Evolutionary conservation across 2,113 vertebrate genomes (phyloP).

Genomic region (Anhinga rufa): DNA sequence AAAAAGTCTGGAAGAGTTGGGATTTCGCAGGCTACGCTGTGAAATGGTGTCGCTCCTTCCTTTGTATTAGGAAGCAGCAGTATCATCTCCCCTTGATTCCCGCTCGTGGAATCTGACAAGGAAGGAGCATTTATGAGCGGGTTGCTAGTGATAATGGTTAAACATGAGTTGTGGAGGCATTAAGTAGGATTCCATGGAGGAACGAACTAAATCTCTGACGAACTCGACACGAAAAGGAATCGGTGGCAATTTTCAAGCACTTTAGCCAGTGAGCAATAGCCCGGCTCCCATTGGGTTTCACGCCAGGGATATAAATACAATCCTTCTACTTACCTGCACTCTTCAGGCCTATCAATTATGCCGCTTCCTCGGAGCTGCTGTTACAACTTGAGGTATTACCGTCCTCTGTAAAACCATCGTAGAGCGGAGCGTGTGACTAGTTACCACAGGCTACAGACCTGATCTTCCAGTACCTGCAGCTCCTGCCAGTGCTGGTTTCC

Average conservation of each 20-base stretch:
- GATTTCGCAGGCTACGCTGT: conserved; percentile 3
- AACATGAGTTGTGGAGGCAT: conserved; percentile 65
- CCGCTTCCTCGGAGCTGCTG: not conserved
- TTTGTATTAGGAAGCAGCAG: conserved; percentile 6
- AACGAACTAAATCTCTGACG: conserved; percentile 39
- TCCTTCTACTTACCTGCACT: conserved; percentile 51
- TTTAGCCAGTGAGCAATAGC: conserved; percentile 31
- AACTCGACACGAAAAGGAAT: conserved; percentile 10
- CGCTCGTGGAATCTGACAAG: not conserved
- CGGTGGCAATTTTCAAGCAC: conserved; percentile 65
- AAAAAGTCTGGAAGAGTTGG: conserved; percentile 10
- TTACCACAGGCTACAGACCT: not conserved
- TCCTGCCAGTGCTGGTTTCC: not conserved
- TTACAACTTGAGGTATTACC: conserved; percentile 29
- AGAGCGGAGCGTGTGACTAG: not conserved
- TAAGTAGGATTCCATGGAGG: conserved; percentile 54
- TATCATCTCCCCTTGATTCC: conserved; percentile 56
- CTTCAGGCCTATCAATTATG: conserved; percentile 37
- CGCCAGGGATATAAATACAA: conserved; percentile 35
- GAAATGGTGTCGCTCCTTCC: not conserved
- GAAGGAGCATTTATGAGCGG: not conserved
- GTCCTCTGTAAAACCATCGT: not conserved
- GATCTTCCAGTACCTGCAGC: not conserved
- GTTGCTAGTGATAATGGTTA: conserved; percentile 55
- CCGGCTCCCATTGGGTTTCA: conserved; percentile 52